Evolutionary conservation across 2,888 invertebrate genomes (phyloP).

Genomic region (Sinohyriopsis cumingii): DNA sequence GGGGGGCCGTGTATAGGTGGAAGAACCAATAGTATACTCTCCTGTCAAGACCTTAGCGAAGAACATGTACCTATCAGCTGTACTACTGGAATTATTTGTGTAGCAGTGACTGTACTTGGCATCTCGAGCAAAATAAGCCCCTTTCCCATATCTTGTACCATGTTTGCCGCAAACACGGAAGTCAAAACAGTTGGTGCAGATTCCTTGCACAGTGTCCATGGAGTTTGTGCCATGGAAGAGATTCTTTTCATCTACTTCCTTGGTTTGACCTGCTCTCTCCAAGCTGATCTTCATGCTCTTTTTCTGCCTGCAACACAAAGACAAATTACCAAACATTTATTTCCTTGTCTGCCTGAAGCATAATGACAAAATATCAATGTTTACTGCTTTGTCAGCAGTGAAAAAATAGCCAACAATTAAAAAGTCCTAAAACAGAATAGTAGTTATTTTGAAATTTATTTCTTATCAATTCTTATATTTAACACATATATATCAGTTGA

Average conservation of each 20-base stretch:
- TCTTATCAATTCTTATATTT: too few species aligned
- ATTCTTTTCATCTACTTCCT: slow-evolving; percentile 23
- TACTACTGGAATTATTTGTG: slow-evolving; percentile 7
- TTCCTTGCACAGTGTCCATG: slow-evolving; percentile 40
- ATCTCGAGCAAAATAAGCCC: slow-evolving; percentile 49
- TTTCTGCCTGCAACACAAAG: too few species aligned
- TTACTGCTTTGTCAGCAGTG: too few species aligned
- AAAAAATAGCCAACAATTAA: too few species aligned
- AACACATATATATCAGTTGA: too few species aligned
- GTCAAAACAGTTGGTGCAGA: slow-evolving; percentile 55
- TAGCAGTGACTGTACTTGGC: slow-evolving; percentile 45
- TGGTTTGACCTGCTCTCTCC: slow-evolving; percentile 11
- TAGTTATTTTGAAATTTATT: too few species aligned
- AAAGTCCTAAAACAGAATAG: too few species aligned
- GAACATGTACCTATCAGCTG: slow-evolving; percentile 46
- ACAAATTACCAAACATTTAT: not conserved
- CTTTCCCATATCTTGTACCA: slow-evolving; percentile 52
- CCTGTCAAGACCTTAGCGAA: slow-evolving; percentile 54
- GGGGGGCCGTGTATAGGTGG: slow-evolving; percentile 41
- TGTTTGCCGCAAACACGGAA: slow-evolving; percentile 48
- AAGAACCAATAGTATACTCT: slow-evolving; percentile 35
- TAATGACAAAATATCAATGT: not conserved
- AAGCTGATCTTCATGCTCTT: slow-evolving; percentile 20
- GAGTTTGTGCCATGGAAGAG: slow-evolving; percentile 56
- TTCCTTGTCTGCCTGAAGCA: too few species aligned